phyloP scores from a whole-genome alignment of 2,113 vertebrate genomes.

The Leptosomus discolor region DNA sequence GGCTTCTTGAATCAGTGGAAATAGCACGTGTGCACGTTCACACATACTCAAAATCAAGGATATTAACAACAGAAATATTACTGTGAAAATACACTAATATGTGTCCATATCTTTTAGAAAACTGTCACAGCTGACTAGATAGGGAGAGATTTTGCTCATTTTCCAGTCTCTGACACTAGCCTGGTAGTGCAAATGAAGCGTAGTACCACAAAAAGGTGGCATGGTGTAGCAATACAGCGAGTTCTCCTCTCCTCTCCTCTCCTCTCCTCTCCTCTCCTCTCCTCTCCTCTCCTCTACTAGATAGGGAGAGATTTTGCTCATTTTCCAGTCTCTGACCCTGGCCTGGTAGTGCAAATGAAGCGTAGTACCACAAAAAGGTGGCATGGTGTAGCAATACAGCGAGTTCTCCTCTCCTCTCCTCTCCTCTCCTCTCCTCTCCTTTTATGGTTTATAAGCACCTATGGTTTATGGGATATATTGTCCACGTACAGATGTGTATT shows the following conservation, averaged over 20 bases:
- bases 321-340: not conserved
- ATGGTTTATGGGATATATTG: not conserved
- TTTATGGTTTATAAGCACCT: not conserved
- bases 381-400: not conserved
- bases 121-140: not conserved
- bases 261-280: not conserved
- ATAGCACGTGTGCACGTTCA: not conserved
- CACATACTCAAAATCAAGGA: not conserved
- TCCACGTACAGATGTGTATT: not conserved
- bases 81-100: not conserved
- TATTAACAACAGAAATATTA: not conserved
- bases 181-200: not conserved
- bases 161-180: not conserved
- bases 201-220: not conserved
- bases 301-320: not conserved
- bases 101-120: not conserved
- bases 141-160: not conserved
- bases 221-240: not conserved
- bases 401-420: not conserved
- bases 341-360: not conserved
- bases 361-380: not conserved
- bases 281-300: no score
- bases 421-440: not conserved
- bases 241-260: not conserved
- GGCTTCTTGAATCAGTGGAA: not conserved